Conservation (phyloP, 2,797 vertebrate genomes). For the Lacerta viridis region DNA sequence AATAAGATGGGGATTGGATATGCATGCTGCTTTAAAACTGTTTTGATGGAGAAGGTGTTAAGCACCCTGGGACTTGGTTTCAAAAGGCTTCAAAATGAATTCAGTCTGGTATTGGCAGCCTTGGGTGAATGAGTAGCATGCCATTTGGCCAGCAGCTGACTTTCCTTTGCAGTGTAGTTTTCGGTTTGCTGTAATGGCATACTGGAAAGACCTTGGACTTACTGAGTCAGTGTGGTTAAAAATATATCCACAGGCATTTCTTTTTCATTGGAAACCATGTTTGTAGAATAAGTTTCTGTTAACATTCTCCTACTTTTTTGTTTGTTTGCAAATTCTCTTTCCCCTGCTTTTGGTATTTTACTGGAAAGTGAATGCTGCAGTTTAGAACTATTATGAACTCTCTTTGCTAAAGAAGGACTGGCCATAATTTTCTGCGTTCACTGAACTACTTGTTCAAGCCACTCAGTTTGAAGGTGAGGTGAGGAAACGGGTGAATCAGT, state of each 20-base stretch:
- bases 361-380: not conserved
- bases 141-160: conserved; percentile 1
- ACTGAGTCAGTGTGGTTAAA: not conserved
- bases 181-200: not conserved
- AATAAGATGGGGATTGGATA: not conserved
- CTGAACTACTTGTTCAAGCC: not conserved
- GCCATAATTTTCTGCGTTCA: not conserved
- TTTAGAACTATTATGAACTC: not conserved
- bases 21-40: not conserved
- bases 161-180: conserved; percentile 24
- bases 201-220: not conserved
- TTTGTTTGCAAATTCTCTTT: not conserved
- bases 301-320: not conserved
- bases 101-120: conserved; percentile 1
- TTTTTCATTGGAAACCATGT: not conserved
- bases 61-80: not conserved
- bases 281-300: not conserved
- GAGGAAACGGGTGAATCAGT: not conserved
- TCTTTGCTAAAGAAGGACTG: not conserved
- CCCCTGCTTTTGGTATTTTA: not conserved
- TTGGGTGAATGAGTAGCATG: conserved; percentile 11
- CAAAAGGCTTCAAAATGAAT: not conserved
- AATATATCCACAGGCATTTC: conserved; percentile 4
- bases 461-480: not conserved
- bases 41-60: not conserved